These are phyloP conservation scores for Coptotermes formosanus DNA, from an alignment of 1,140 invertebrate genomes.

Conservation along the genomic window DNA sequence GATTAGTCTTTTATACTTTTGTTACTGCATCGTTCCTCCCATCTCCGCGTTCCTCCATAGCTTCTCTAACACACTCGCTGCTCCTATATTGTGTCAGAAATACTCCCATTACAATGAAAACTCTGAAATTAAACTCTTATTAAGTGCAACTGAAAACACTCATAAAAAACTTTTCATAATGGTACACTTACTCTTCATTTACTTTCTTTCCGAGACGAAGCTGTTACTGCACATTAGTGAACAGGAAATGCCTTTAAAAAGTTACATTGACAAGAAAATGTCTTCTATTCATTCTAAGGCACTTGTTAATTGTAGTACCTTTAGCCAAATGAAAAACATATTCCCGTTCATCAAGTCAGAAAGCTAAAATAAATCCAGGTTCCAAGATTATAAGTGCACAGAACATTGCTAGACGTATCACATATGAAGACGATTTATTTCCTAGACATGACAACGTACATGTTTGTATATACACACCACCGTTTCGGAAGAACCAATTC, in stretches of 20 bases:
- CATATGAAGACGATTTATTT: too few relatives aligned
- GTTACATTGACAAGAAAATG: not conserved
- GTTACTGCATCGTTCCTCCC: not conserved
- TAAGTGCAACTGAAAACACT: not conserved
- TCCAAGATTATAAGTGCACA: too few relatives aligned
- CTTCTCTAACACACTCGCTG: not conserved
- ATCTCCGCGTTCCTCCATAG: not conserved
- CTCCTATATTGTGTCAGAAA: not conserved
- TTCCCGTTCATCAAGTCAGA: not conserved
- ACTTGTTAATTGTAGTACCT: not conserved
- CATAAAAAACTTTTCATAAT: not conserved
- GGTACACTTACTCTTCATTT: not conserved
- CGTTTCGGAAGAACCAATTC: too few relatives aligned
- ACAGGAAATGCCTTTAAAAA: not conserved
- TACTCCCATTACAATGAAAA: not conserved
- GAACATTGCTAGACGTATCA: too few relatives aligned
- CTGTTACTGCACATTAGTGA: not conserved
- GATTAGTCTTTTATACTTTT: conserved; percentile 12
- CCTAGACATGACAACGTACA: too few relatives aligned
- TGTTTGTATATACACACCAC: too few relatives aligned
- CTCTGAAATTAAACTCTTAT: not conserved
- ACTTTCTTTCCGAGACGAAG: not conserved
- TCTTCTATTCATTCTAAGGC: not conserved
- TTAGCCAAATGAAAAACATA: not conserved
- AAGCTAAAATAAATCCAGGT: not conserved